These are phyloP conservation scores for Eurytoma adleriae DNA, from an alignment of 2,888 invertebrate genomes.

Conservation along the genomic window DNA sequence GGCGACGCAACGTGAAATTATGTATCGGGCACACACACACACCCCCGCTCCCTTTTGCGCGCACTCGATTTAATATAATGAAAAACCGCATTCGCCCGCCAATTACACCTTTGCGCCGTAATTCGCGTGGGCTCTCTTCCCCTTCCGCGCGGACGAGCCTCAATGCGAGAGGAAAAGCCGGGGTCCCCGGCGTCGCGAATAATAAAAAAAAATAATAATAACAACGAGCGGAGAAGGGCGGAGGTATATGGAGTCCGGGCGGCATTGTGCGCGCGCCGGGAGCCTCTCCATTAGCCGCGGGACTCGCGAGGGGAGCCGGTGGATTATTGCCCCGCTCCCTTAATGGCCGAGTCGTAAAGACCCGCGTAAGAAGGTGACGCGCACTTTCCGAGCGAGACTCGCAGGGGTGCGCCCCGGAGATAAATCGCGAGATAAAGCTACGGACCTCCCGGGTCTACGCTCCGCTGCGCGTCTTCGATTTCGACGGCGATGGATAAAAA, in stretches of 20 bases:
- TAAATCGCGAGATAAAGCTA: too few species aligned
- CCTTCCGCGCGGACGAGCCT: too few species aligned
- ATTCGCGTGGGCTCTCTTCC: not conserved
- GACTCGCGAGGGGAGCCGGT: not conserved
- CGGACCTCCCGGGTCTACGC: too few species aligned
- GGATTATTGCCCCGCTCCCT: constrained; percentile 17
- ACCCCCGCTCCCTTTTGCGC: not conserved
- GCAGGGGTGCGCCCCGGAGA: not conserved
- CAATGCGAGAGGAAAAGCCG: too few species aligned
- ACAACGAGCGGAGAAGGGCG: too few species aligned
- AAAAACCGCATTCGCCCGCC: constrained; percentile 11
- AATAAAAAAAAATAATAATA: too few species aligned
- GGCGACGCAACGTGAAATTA: constrained; percentile 28
- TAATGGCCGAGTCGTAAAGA: constrained; percentile 32
- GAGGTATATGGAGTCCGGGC: not conserved
- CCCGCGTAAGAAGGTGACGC: not conserved
- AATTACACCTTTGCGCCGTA: constrained; percentile 14
- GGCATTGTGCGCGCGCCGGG: constrained; percentile 16
- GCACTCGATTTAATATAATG: constrained; percentile 23
- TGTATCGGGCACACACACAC: not conserved
- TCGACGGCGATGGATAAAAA: too few species aligned
- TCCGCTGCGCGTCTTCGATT: too few species aligned
- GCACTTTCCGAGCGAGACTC: too few species aligned
- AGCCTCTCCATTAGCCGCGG: constrained; percentile 12
- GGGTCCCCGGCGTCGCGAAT: too few species aligned